Conservation (phyloP, 2,797 vertebrate species). For the Potorous gilbertii region DNA sequence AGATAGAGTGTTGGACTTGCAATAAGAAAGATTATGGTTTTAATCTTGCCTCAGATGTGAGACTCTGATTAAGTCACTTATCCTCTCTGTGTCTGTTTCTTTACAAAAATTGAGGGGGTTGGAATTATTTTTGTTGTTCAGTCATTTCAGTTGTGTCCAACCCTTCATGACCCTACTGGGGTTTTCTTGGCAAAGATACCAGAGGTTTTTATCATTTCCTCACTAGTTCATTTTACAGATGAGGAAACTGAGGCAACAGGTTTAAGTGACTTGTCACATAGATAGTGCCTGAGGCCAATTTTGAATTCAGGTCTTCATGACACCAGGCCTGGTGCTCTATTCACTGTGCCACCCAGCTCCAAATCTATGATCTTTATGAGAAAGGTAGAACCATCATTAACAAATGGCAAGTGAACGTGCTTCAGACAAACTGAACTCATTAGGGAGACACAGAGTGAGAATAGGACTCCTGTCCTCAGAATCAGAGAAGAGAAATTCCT, state of each 20-base stretch:
- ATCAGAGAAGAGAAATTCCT: background rate
- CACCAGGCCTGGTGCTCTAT: background rate
- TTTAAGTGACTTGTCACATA: background rate
- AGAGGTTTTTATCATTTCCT: background rate
- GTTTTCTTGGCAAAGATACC: background rate
- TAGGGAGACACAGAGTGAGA: background rate
- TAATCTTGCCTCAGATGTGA: background rate
- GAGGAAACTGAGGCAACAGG: background rate
- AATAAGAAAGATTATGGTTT: background rate
- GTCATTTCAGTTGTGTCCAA: background rate
- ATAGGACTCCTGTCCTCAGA: background rate
- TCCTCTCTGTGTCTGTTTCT: background rate
- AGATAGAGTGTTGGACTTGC: background rate
- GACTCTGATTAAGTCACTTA: background rate
- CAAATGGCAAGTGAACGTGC: background rate
- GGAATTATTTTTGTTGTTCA: background rate
- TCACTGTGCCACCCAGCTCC: background rate
- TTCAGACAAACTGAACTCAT: background rate
- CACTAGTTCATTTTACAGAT: background rate
- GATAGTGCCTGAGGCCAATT: background rate
- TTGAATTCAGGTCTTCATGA: background rate
- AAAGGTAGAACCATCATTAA: background rate
- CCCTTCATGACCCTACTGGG: background rate
- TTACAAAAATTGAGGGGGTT: background rate
- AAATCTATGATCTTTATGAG: background rate